A percentile compares a stretch with the other conserved stretches of the same genome.
Conservation (phyloP, 2,797 vertebrate genomes). For the Champsocephalus gunnari region DNA sequence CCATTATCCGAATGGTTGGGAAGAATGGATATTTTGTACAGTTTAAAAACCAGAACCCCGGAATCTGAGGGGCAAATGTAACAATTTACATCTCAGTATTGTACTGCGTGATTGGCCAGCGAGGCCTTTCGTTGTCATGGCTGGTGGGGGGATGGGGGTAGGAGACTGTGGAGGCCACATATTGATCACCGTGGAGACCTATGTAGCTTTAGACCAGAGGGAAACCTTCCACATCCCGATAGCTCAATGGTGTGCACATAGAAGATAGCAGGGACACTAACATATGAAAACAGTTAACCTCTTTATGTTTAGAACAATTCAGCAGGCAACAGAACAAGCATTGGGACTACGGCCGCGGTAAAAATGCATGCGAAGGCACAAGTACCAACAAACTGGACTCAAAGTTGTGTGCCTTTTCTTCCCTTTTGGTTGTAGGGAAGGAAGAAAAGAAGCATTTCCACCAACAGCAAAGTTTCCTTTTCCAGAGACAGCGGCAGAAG, state of each 20-base stretch:
- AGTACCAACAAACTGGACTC: conserved; percentile 85
- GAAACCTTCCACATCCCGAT: conserved; percentile 49
- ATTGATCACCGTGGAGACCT: conserved; percentile 71
- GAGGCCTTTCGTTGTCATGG: conserved; percentile 71
- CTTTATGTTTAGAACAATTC: conserved; percentile 75
- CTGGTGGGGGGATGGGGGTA: conserved; percentile 12
- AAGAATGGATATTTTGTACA: conserved; percentile 64
- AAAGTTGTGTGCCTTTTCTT: conserved; percentile 68
- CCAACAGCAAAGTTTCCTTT: conserved; percentile 68
- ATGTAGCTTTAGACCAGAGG: conserved; percentile 65
- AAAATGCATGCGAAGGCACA: conserved; percentile 89
- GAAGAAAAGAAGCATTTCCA: conserved; percentile 67
- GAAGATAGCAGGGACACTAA: conserved; percentile 68
- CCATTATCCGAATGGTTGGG: conserved; percentile 58
- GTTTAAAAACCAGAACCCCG: conserved; percentile 71
- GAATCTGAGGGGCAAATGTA: conserved; percentile 56
- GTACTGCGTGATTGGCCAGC: conserved; percentile 59
- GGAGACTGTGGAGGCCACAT: conserved; percentile 75
- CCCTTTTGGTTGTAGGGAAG: conserved; percentile 52
- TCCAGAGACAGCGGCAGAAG: conserved; percentile 66
- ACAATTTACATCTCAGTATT: conserved; percentile 74
- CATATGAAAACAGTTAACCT: conserved; percentile 73
- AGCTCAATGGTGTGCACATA: conserved; percentile 71
- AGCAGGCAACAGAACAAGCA: conserved; percentile 84
- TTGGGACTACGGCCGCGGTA: conserved; percentile 80